phyloP scores from a whole-genome alignment of 2,113 vertebrate genomes.

The human (Homo sapiens) region GRCh38 chr3:133876501-133877000 shows the following conservation, averaged over 20 bases:
- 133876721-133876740: not conserved
- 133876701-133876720: not conserved
- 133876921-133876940: not conserved
- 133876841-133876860: not conserved
- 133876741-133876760: not conserved
- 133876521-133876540: not conserved
- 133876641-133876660: not conserved
- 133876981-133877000: not conserved
- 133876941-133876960: not conserved
- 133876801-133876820: not conserved
- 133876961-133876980: not conserved
- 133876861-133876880: not conserved
- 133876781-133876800: not conserved
- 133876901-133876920: not conserved
- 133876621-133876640: not conserved
- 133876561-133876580: not conserved
- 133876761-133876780: not conserved
- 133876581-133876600: not conserved
- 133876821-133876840: not conserved
- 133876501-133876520: slow-evolving; percentile 22
- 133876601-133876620: not conserved
- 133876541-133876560: not conserved
- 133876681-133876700: not conserved
- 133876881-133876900: not conserved
- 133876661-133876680: not conserved